Evolutionary conservation across 2,888 invertebrate species (phyloP).

Genomic region (Mesochorus sp.): DNA sequence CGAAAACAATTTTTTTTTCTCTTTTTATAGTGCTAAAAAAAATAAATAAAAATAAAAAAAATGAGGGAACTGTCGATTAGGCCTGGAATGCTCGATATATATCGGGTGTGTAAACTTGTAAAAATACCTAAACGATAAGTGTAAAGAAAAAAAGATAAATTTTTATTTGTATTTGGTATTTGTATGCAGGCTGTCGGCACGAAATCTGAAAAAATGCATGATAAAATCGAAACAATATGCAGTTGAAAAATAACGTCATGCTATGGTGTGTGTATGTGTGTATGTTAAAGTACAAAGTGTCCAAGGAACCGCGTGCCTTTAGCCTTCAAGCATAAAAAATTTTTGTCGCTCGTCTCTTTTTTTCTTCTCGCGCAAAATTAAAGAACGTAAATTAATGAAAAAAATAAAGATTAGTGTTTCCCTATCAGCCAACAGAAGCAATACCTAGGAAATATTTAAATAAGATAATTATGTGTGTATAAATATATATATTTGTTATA

Average conservation of each 20-base stretch:
- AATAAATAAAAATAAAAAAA: no score
- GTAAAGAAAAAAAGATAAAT: conserved; percentile 6
- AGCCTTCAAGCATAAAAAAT: conserved; percentile 53
- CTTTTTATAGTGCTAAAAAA: no score
- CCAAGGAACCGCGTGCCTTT: conserved; percentile 53
- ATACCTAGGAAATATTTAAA: conserved; percentile 68
- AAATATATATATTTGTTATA: background rate
- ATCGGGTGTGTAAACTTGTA: background rate
- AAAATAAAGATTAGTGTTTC: conserved; percentile 46
- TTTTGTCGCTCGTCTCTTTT: background rate
- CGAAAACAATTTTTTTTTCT: no score
- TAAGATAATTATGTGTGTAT: conserved; percentile 7
- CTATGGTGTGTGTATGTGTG: conserved; percentile 12
- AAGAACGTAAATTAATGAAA: no score
- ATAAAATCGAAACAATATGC: conserved; percentile 55
- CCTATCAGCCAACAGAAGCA: conserved; percentile 73
- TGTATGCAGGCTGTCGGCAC: conserved; percentile 55
- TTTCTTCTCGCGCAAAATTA: conserved; percentile 11
- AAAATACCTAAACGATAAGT: conserved; percentile 61
- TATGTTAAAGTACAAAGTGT: conserved; percentile 28
- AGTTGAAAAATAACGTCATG: conserved; percentile 43
- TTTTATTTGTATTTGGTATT: no score
- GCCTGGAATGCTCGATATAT: background rate
- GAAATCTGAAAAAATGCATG: conserved; percentile 53
- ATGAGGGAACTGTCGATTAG: no score